Evolutionary conservation across 2,113 vertebrate genomes (phyloP).

Genomic region (Etia nguti): DNA sequence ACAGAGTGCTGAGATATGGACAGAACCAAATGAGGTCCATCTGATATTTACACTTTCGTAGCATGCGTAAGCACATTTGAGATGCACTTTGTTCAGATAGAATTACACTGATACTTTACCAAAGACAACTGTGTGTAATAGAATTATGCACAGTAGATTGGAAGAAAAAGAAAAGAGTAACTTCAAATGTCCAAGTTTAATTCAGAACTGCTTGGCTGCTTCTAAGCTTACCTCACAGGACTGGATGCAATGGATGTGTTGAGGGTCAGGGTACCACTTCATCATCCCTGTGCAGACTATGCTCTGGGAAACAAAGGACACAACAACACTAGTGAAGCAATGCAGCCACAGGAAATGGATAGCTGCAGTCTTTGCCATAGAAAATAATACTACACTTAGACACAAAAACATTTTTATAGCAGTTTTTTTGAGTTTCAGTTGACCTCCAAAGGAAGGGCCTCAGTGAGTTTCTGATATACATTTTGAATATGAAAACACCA

Average conservation of each 20-base stretch:
- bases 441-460: background rate
- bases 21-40: background rate
- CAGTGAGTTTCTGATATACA: background rate
- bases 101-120: background rate
- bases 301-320: constrained; percentile 67
- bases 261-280: constrained; percentile 86
- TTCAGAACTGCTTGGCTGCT: background rate
- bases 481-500: background rate
- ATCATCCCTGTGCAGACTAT: constrained; percentile 89
- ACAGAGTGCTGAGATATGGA: background rate
- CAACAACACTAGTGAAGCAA: background rate
- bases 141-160: background rate
- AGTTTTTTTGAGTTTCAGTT: background rate
- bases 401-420: background rate
- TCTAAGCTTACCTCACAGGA: constrained; percentile 86
- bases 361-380: background rate
- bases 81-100: background rate
- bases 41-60: background rate
- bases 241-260: constrained; percentile 84
- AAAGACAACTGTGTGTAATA: background rate
- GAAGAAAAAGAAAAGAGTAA: background rate
- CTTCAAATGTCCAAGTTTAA: background rate
- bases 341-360: background rate
- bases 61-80: background rate
- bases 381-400: background rate